phyloP scores from a whole-genome alignment of 2,797 vertebrate genomes.

The Philypnodon macrostomus region DNA sequence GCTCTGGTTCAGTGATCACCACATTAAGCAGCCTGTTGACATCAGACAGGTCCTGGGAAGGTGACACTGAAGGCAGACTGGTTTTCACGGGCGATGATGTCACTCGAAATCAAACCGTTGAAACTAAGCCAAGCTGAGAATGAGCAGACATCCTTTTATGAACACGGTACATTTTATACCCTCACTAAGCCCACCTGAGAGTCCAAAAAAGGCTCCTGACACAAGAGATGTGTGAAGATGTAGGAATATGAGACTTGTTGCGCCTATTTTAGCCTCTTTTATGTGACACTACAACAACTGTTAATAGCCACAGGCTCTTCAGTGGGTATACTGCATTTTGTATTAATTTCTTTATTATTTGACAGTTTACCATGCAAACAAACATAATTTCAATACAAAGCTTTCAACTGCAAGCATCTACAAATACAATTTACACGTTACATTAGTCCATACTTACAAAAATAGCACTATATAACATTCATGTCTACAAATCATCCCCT shows the following conservation, averaged over 20 bases:
- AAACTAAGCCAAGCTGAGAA: slow-evolving; percentile 21
- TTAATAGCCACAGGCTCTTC: slow-evolving; percentile 13
- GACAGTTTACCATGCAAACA: no score
- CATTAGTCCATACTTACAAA: no score
- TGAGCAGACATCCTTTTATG: slow-evolving; percentile 10
- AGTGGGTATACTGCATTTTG: no score
- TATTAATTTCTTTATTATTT: no score
- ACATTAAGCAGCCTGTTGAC: slow-evolving; percentile 44
- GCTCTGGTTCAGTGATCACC: slow-evolving; percentile 54
- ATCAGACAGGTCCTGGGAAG: slow-evolving; percentile 36
- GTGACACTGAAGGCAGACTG: slow-evolving; percentile 38
- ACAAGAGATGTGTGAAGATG: background rate
- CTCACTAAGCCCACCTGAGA: slow-evolving; percentile 1
- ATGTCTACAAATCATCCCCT: no score
- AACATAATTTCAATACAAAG: no score
- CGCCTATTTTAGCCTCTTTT: slow-evolving; percentile 3
- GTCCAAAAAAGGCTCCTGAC: background rate
- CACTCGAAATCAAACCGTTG: slow-evolving; percentile 37
- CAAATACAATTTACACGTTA: no score
- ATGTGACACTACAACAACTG: slow-evolving; percentile 20
- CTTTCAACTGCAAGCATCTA: no score
- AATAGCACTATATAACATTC: no score
- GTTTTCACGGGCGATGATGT: slow-evolving; percentile 37
- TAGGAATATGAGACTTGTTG: slow-evolving; percentile 8
- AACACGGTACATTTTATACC: slow-evolving; percentile 16